phyloP scores from a whole-genome alignment of 1,140 invertebrate genomes.

The Magallana angulata region DNA sequence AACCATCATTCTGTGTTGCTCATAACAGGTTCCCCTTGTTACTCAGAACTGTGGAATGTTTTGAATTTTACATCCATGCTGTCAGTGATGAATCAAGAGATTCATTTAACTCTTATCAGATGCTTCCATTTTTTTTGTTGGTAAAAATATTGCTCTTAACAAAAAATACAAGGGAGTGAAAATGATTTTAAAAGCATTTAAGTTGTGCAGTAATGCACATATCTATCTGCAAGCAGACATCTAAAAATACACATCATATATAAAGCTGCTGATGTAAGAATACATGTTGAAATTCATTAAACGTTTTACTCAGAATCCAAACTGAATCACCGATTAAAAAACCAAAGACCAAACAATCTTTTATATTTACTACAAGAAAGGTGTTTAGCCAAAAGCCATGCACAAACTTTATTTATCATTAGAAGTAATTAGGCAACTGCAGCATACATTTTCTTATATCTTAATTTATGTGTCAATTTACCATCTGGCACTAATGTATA shows the following conservation, averaged over 20 bases:
- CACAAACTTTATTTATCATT: too few species aligned
- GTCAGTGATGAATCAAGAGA: constrained; percentile 29
- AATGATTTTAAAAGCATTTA: not conserved
- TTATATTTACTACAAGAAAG: too few species aligned
- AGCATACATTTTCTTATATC: too few species aligned
- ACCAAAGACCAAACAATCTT: too few species aligned
- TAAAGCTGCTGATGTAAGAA: not conserved
- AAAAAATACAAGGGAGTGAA: not conserved
- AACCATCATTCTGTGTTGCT: not conserved
- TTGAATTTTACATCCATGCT: constrained; percentile 25
- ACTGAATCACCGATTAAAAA: too few species aligned
- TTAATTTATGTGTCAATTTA: too few species aligned
- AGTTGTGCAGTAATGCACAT: constrained; percentile 6
- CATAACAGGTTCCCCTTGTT: not conserved
- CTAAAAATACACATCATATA: not conserved
- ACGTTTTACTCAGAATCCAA: too few species aligned
- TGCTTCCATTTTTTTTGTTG: not conserved
- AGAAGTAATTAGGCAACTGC: too few species aligned
- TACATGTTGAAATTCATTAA: too few species aligned
- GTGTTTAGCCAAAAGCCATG: too few species aligned
- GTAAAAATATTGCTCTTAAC: too few species aligned
- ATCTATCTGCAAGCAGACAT: not conserved
- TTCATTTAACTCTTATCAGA: constrained; percentile 25
- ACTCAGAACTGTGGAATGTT: constrained; percentile 27
- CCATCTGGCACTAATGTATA: too few species aligned